Conservation (phyloP, 2,797 vertebrate species). For the Tinamus major region DNA sequence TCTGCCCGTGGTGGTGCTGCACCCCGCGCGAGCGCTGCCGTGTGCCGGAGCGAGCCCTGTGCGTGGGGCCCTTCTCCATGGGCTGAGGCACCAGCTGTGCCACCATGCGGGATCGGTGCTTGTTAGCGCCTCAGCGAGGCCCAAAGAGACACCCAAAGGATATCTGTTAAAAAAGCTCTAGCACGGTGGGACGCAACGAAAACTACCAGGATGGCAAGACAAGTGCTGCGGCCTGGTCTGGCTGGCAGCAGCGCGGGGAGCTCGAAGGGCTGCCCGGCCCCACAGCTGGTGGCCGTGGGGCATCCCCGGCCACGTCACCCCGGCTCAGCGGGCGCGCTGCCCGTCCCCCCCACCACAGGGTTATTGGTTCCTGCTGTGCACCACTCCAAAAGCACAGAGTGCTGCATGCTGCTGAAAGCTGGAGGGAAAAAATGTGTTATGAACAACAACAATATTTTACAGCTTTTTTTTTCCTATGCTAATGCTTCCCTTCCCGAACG, state of each 20-base stretch:
- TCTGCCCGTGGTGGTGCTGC: no score
- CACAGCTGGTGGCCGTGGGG: accelerated
- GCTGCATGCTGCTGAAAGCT: not conserved
- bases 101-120: not conserved
- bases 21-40: no score
- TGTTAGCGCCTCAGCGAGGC: not conserved
- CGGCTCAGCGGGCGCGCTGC: not conserved
- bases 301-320: not conserved
- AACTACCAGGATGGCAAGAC: not conserved
- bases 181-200: not conserved
- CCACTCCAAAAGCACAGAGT: not conserved
- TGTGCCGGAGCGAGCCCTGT: no score
- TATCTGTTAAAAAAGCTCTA: not conserved
- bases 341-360: not conserved
- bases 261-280: not conserved
- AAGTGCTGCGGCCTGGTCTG: accelerated
- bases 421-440: not conserved
- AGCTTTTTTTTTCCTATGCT: not conserved
- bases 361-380: not conserved
- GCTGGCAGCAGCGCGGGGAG: not conserved
- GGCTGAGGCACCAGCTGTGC: not conserved
- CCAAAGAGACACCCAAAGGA: not conserved
- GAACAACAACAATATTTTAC: not conserved
- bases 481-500: accelerated
- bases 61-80: not conserved